Evolutionary conservation across 2,113 vertebrate species (phyloP), one percentile per base, ranked within the genome.

Genomic region (Eudorcas thomsonii): DNA sequence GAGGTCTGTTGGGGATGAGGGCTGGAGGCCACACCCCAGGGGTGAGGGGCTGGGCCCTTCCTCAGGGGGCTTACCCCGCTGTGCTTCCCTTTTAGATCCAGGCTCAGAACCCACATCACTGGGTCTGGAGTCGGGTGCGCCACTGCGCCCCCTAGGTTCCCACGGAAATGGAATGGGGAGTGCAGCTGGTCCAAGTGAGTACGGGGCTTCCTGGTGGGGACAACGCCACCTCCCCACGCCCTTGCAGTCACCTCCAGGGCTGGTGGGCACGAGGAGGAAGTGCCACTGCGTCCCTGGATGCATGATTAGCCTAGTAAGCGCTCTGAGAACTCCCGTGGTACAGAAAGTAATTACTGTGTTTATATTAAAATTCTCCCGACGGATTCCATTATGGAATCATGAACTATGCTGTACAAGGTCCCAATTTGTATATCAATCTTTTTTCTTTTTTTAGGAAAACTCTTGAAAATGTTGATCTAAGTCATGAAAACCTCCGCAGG

Each of bases 61-160:
- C 59, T 82, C 28, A 15, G 60, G 39, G 50, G 1, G 8, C 55
- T 94, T 54, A 95, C 17, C 6, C 45, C 7, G 21, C 39, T n/a
- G 23, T 19, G 26, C 74, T 81, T 95, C 48, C 48, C 54, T 97
- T 89, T 64, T 91, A 96, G 97, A 98, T 96, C 85, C 97, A 97
- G 85, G 89, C 86, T 81, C 96, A 97, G 88, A 96, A 98, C 36
- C 96, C 97, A 8, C 74, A 90, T 10, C 96, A 98, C 91, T 97
- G 97, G 98, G 97, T 96, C 43, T 98, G 98, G 97, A 86, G 93
- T 17, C 81, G 86, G 54, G 88, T 0, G 4, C 59, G 50, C 26
- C 85, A 83, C 15, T 14, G 91, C 1, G 0, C 78, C 26, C 85
- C 67, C 48, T 93, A 96, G 84, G 30, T 43, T 50, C 48, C 89